Percentiles rank a stretch among this genome's conserved stretches.
Conservation (phyloP, 2,888 invertebrate species). For the Lottia gigantea region DNA sequence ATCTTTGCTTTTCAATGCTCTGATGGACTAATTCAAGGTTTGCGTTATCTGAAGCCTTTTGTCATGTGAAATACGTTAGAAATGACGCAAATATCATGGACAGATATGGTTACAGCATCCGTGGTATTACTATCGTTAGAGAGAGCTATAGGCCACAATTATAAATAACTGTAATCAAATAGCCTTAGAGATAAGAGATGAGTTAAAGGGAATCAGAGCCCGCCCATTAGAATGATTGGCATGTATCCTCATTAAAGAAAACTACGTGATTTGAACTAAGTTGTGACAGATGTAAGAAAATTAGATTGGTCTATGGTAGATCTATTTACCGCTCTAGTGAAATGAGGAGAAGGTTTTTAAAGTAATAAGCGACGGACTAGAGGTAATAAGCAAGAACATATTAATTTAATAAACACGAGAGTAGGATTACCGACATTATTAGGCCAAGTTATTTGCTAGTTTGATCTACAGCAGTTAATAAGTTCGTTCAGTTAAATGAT, state of each 20-base stretch:
- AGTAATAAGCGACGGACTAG: neutral
- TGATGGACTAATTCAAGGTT: no score
- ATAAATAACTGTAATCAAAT: neutral
- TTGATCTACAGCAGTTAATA: constrained; percentile 4
- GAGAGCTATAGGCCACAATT: no score
- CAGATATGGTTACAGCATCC: no score
- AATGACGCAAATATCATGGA: no score
- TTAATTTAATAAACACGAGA: neutral
- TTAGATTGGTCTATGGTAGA: constrained; percentile 5
- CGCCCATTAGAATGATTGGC: constrained; percentile 5
- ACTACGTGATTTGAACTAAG: constrained; percentile 6
- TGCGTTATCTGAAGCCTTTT: no score
- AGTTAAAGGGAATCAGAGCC: neutral
- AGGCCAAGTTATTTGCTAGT: neutral
- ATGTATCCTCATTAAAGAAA: constrained; percentile 3
- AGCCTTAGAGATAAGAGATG: neutral
- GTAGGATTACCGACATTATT: neutral
- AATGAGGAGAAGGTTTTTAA: neutral
- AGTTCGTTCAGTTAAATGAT: constrained; percentile 7
- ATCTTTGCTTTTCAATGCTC: no score
- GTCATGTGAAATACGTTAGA: no score
- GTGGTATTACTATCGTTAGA: no score
- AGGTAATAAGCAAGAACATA: constrained; percentile 6
- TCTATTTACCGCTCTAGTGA: constrained; percentile 2
- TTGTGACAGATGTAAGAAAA: constrained; percentile 1